Conservation (phyloP, 37 sponge, comb jelly and placozoan genomes). For the Halichondria panicea region DNA sequence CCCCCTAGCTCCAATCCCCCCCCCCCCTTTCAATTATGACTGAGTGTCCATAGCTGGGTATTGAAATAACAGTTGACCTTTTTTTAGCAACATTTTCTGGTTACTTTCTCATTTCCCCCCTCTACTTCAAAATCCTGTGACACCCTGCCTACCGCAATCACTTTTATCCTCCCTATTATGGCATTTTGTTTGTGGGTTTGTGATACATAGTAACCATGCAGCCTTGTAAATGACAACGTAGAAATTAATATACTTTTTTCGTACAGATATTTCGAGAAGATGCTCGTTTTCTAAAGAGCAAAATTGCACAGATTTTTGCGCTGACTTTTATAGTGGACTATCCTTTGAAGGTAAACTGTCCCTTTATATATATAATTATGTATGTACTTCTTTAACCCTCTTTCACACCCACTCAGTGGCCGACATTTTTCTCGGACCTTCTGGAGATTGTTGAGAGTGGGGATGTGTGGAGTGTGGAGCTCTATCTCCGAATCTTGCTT, state of each 20-base stretch:
- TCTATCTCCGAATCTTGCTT: conserved; percentile 74
- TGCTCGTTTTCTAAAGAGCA: conserved; percentile 74
- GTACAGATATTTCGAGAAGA: not conserved
- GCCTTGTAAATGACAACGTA: not conserved
- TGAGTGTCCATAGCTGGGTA: no score
- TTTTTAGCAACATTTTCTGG: no score
- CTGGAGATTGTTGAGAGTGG: conserved; percentile 37
- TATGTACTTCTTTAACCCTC: not conserved
- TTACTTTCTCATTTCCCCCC: no score
- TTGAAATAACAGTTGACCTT: no score
- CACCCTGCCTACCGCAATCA: no score
- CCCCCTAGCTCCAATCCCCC: no score
- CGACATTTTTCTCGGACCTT: conserved; percentile 75
- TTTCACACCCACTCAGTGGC: conserved; percentile 57
- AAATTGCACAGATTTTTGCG: conserved; percentile 76
- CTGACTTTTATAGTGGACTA: conserved; percentile 75
- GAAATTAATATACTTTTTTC: not conserved
- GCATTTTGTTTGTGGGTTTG: no score
- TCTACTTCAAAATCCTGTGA: no score
- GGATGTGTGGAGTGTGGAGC: conserved; percentile 35
- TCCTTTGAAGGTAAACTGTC: conserved; percentile 55
- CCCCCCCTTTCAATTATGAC: no score
- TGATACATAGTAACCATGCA: not conserved
- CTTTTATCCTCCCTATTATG: not conserved
- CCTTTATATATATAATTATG: not conserved